A percentile compares a stretch with the other conserved stretches of the same genome.
These are phyloP conservation scores for Setophaga petechia DNA, from an alignment of 2,113 vertebrate species.

Conservation along the genomic window DNA sequence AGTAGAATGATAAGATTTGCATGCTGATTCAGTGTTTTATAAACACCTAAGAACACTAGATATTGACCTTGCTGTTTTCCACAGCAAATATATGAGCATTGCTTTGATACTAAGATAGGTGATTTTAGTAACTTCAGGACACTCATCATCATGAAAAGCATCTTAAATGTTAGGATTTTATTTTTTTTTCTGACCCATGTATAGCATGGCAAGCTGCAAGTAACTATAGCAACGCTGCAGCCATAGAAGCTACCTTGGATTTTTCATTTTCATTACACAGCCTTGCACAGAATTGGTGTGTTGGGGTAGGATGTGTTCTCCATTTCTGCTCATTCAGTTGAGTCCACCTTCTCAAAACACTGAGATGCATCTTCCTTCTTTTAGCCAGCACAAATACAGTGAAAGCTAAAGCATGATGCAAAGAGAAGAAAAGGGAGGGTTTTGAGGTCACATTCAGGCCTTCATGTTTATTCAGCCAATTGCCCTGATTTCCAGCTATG, in stretches of 20 bases:
- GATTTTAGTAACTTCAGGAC: neutral
- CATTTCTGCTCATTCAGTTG: neutral
- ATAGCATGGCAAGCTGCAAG: neutral
- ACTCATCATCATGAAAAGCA: neutral
- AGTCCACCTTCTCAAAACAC: neutral
- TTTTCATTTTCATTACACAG: neutral
- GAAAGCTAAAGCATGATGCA: fast-evolving
- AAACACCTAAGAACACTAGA: neutral
- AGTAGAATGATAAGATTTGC: neutral
- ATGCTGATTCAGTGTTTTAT: neutral
- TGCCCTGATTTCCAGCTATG: neutral
- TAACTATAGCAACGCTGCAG: neutral
- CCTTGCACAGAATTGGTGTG: neutral
- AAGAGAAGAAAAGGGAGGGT: neutral
- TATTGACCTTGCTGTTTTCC: neutral
- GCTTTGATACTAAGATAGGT: neutral
- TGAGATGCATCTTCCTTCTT: neutral
- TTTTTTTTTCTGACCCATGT: neutral
- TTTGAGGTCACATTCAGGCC: neutral
- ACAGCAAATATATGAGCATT: neutral
- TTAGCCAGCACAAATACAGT: neutral
- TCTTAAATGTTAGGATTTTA: neutral
- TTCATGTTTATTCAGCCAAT: neutral
- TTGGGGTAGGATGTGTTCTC: no score
- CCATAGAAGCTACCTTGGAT: neutral